These are phyloP conservation scores for Ochropleura leucogaster DNA, from an alignment of 2,888 invertebrate species.

Conservation along the genomic window DNA sequence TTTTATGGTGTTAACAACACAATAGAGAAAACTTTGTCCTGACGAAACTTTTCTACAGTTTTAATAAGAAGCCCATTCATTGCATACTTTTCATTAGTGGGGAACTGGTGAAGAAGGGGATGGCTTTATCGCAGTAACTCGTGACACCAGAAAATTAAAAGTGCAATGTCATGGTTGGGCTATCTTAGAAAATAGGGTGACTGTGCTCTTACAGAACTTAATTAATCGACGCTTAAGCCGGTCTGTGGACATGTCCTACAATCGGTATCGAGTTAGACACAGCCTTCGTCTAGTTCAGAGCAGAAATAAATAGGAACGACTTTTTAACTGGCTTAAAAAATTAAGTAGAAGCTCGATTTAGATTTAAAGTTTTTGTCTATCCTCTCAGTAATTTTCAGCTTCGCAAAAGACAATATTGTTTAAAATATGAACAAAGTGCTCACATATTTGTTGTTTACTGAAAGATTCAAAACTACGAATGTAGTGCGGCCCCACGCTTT, in stretches of 20 bases:
- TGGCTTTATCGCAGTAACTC: conserved; percentile 85
- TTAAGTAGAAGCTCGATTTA: conserved; percentile 4
- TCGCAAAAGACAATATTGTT: neutral
- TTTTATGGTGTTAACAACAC: conserved; percentile 74
- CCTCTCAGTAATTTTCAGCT: neutral
- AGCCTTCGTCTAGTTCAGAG: conserved; percentile 39
- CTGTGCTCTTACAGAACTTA: conserved; percentile 84
- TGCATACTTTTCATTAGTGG: conserved; percentile 83
- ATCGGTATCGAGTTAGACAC: conserved; percentile 57
- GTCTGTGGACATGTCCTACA: conserved; percentile 68
- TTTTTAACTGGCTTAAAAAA: conserved; percentile 44
- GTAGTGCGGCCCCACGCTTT: conserved; percentile 21
- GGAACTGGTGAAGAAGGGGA: conserved; percentile 75
- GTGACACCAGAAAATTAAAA: conserved; percentile 90
- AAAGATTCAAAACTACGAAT: conserved; percentile 15
- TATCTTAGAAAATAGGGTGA: conserved; percentile 87
- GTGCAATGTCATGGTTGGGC: conserved; percentile 84
- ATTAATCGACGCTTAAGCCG: conserved; percentile 84
- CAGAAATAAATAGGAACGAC: conserved; percentile 41
- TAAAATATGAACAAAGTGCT: neutral
- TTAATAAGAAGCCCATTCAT: conserved; percentile 88
- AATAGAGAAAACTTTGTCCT: conserved; percentile 81
- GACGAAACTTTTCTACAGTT: conserved; percentile 85
- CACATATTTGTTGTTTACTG: conserved; percentile 2
- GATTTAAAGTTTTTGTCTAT: neutral